These are phyloP conservation scores for Lasioglossum marginatum DNA, from an alignment of 2,888 invertebrate genomes.

Conservation along the genomic window DNA sequence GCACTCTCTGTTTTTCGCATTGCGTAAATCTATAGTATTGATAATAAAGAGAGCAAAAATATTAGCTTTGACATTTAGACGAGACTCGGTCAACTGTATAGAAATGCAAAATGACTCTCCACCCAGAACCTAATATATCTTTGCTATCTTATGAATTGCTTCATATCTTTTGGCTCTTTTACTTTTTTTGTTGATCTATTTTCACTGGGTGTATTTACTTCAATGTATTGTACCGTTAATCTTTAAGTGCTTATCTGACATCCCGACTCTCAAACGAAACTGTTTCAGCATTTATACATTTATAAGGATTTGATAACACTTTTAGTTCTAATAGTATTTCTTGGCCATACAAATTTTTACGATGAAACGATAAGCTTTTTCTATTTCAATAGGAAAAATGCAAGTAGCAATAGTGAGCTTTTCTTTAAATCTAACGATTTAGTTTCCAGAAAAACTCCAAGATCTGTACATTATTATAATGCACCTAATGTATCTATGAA, in stretches of 20 bases:
- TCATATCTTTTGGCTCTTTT: slow-evolving; percentile 60
- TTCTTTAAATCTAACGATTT: background rate
- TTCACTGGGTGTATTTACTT: slow-evolving; percentile 64
- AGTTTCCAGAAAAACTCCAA: background rate
- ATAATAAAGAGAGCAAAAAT: slow-evolving; percentile 26
- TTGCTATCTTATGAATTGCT: slow-evolving; percentile 64
- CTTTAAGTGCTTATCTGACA: slow-evolving; percentile 72
- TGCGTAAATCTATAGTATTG: slow-evolving; percentile 1
- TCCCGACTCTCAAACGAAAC: slow-evolving; percentile 71
- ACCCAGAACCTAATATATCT: slow-evolving; percentile 66
- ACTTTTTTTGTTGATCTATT: slow-evolving; percentile 63
- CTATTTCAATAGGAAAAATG: slow-evolving; percentile 16
- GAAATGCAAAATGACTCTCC: slow-evolving; percentile 65
- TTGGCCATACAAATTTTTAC: slow-evolving; percentile 21
- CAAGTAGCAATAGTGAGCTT: slow-evolving; percentile 1
- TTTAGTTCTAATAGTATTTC: slow-evolving; percentile 31
- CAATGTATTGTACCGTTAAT: slow-evolving; percentile 64
- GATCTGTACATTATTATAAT: slow-evolving; percentile 1
- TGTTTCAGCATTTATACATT: slow-evolving; percentile 45
- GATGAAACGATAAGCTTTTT: background rate
- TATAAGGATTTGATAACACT: slow-evolving; percentile 28
- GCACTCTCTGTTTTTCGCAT: slow-evolving; percentile 52
- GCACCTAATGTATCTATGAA: slow-evolving; percentile 22
- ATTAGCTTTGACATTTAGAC: slow-evolving; percentile 22
- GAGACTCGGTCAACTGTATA: slow-evolving; percentile 30